phyloP scores from a whole-genome alignment of 2,888 invertebrate species.

The Carpatolechia fugitivella region DNA sequence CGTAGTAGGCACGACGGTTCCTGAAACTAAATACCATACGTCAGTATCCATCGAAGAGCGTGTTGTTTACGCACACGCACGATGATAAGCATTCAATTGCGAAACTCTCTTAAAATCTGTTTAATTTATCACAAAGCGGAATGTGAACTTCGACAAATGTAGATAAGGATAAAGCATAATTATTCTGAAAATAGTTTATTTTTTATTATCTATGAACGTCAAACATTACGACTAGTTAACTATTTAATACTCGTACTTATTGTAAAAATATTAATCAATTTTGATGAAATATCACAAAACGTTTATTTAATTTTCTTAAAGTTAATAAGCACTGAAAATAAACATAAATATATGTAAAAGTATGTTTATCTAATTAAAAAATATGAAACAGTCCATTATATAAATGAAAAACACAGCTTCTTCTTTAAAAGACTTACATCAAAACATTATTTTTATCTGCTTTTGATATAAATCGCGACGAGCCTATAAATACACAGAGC shows the following conservation, averaged over 20 bases:
- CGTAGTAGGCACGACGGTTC: slow-evolving; percentile 28
- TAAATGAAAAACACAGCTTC: too few relatives aligned
- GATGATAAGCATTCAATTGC: neutral
- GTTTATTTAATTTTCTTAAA: neutral
- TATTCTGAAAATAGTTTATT: neutral
- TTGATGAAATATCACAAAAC: neutral
- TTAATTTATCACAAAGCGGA: neutral
- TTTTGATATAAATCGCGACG: too few relatives aligned
- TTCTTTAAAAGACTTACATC: too few relatives aligned
- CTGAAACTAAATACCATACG: slow-evolving; percentile 58
- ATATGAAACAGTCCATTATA: too few relatives aligned
- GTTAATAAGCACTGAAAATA: neutral
- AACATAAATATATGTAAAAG: neutral
- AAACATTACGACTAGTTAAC: neutral
- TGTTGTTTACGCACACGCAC: neutral
- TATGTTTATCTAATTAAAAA: neutral
- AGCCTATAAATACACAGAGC: too few relatives aligned
- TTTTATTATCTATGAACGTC: neutral
- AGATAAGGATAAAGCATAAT: neutral
- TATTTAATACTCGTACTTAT: neutral
- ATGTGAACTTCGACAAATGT: neutral
- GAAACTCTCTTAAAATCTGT: neutral
- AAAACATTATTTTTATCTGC: too few relatives aligned
- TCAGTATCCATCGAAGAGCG: slow-evolving; percentile 30
- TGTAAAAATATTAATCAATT: neutral